Evolutionary conservation across 2,113 vertebrate species (phyloP).

Genomic region (Xiphophorus hellerii): DNA sequence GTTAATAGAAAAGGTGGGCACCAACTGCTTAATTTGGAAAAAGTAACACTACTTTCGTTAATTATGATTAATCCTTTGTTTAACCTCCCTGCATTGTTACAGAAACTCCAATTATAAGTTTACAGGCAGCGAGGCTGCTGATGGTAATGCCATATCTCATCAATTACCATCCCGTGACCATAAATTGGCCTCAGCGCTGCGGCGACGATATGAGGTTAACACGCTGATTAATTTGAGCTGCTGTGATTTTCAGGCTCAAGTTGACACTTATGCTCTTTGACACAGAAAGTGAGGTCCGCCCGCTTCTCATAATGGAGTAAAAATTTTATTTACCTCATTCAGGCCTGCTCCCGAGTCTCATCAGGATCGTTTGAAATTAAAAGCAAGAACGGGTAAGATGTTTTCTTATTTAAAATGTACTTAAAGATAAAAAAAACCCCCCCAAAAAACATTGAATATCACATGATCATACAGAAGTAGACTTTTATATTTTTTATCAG

Average conservation of each 20-base stretch:
- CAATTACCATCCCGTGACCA: constrained; percentile 74
- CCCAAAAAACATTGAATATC: neutral
- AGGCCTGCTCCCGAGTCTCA: constrained; percentile 17
- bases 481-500: too few relatives aligned
- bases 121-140: constrained; percentile 73
- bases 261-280: constrained; percentile 75
- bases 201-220: constrained; percentile 76
- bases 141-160: constrained; percentile 77
- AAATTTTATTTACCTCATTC: constrained; percentile 56
- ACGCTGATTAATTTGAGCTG: constrained; percentile 76
- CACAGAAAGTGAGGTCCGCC: constrained; percentile 62
- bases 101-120: constrained; percentile 81
- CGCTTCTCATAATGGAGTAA: constrained; percentile 63
- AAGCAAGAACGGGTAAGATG: constrained; percentile 38
- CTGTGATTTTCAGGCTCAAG: constrained; percentile 75
- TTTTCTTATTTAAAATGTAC: constrained; percentile 16
- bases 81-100: constrained; percentile 74
- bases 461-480: neutral
- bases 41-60: constrained; percentile 76
- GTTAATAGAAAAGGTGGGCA: constrained; percentile 73
- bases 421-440: too few relatives aligned
- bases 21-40: constrained; percentile 70
- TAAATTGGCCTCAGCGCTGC: constrained; percentile 73
- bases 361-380: constrained; percentile 47
- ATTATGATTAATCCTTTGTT: constrained; percentile 77